Percentiles rank a stretch among this genome's conserved stretches.
Conservation (phyloP, 2,797 vertebrate species). For the Odontamblyopus rebecca region DNA sequence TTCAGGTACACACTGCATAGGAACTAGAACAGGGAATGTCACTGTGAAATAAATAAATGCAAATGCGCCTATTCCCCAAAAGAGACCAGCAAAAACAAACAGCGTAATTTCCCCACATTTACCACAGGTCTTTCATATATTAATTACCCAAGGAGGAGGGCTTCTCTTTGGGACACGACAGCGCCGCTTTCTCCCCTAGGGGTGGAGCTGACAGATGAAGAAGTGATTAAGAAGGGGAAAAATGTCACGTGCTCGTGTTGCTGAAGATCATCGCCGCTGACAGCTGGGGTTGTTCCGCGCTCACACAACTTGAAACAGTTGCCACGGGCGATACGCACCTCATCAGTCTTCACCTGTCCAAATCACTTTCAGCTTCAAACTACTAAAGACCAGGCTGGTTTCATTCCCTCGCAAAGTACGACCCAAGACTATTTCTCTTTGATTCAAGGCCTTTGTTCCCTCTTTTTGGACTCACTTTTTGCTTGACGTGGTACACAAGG, state of each 20-base stretch:
- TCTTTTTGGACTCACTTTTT: slow-evolving; percentile 6
- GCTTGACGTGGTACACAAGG: slow-evolving; percentile 11
- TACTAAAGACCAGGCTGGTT: slow-evolving; percentile 48
- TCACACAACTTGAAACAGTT: slow-evolving; percentile 75
- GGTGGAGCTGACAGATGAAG: slow-evolving; percentile 75
- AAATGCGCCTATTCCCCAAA: slow-evolving; percentile 52
- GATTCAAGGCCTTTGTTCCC: neutral
- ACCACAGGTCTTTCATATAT: slow-evolving; percentile 66
- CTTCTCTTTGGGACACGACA: slow-evolving; percentile 69
- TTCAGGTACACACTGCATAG: slow-evolving; percentile 19
- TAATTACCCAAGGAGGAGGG: slow-evolving; percentile 72
- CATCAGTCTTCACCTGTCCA: slow-evolving; percentile 78
- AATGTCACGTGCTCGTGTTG: slow-evolving; percentile 62
- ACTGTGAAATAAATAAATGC: slow-evolving; percentile 53
- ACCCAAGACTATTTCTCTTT: slow-evolving; percentile 6
- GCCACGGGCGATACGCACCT: slow-evolving; percentile 75
- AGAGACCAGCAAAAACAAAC: slow-evolving; percentile 46
- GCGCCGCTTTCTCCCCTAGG: slow-evolving; percentile 49
- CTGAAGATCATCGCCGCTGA: slow-evolving; percentile 71
- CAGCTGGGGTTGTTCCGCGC: slow-evolving; percentile 69
- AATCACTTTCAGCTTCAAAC: slow-evolving; percentile 65
- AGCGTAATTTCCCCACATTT: slow-evolving; percentile 57
- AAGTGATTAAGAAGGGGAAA: slow-evolving; percentile 66
- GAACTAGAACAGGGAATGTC: slow-evolving; percentile 34
- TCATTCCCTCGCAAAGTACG: neutral